Conservation (phyloP, 1,140 invertebrate genomes). For the Geopemphigus sp. region DNA sequence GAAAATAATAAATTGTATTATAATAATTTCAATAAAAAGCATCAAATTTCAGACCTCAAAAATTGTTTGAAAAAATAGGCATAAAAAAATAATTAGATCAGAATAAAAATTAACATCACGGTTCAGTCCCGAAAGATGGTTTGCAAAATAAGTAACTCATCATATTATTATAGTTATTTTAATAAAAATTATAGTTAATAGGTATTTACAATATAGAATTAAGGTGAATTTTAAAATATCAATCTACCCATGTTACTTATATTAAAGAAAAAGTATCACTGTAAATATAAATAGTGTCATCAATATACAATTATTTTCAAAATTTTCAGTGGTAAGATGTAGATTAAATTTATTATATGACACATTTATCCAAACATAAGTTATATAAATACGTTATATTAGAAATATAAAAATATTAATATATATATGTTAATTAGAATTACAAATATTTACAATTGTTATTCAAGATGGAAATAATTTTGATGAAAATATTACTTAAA, state of each 20-base stretch:
- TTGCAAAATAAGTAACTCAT: not conserved
- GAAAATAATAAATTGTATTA: not conserved
- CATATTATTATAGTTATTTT: too few species aligned
- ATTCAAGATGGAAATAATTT: too few species aligned
- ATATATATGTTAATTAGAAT: too few species aligned
- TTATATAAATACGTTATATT: too few species aligned
- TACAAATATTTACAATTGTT: too few species aligned
- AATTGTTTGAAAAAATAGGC: constrained; percentile 8
- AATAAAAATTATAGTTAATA: too few species aligned
- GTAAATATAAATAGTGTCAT: not conserved
- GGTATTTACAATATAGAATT: too few species aligned
- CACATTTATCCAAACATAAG: not conserved
- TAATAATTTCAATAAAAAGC: not conserved
- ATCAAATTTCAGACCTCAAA: constrained; percentile 39
- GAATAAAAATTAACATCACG: constrained; percentile 12
- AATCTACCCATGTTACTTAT: too few species aligned
- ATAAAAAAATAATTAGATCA: not conserved
- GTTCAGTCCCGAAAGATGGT: constrained; percentile 41
- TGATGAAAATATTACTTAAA: too few species aligned
- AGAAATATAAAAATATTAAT: too few species aligned
- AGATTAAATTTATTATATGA: not conserved
- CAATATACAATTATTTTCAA: not conserved
- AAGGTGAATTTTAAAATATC: too few species aligned
- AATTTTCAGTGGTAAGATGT: constrained; percentile 12
- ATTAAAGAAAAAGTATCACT: too few species aligned